These are phyloP conservation scores for Phasia obesa DNA, from an alignment of 2,888 invertebrate species.

Conservation along the genomic window DNA sequence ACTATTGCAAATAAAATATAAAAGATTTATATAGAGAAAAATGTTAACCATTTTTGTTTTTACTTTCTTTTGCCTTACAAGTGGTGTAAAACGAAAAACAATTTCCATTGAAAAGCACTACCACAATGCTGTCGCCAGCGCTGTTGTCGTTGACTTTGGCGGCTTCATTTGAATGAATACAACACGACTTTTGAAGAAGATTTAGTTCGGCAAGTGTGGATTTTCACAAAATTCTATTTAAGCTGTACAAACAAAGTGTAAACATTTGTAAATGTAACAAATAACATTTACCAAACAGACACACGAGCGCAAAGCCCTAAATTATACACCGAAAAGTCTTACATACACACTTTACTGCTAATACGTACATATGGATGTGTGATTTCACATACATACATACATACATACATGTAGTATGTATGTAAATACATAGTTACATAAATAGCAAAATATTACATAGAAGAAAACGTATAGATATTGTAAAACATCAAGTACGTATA, in stretches of 20 bases:
- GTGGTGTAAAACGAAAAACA: slow-evolving; percentile 9
- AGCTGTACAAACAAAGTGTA: slow-evolving; percentile 71
- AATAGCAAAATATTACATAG: too few relatives aligned
- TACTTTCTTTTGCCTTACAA: background rate
- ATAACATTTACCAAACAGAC: slow-evolving; percentile 59
- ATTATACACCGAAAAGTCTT: slow-evolving; percentile 26
- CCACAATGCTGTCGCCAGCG: slow-evolving; percentile 29
- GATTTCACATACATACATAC: background rate
- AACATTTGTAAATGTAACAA: slow-evolving; percentile 70
- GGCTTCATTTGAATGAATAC: slow-evolving; percentile 40
- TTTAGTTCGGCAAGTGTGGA: slow-evolving; percentile 70
- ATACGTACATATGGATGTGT: background rate
- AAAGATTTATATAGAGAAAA: background rate
- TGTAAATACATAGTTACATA: too few relatives aligned
- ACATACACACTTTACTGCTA: background rate
- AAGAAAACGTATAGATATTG: too few relatives aligned
- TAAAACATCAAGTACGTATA: too few relatives aligned
- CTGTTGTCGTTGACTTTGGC: slow-evolving; percentile 26
- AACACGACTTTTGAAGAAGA: slow-evolving; percentile 66
- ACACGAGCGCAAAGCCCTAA: slow-evolving; percentile 5
- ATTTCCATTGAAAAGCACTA: slow-evolving; percentile 25
- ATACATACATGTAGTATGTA: background rate
- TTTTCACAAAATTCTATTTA: slow-evolving; percentile 72
- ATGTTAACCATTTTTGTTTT: slow-evolving; percentile 7
- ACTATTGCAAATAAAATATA: too few relatives aligned